These are phyloP conservation scores for Loxodonta africana DNA, from an alignment of 2,113 vertebrate species.

Conservation along the genomic window DNA sequence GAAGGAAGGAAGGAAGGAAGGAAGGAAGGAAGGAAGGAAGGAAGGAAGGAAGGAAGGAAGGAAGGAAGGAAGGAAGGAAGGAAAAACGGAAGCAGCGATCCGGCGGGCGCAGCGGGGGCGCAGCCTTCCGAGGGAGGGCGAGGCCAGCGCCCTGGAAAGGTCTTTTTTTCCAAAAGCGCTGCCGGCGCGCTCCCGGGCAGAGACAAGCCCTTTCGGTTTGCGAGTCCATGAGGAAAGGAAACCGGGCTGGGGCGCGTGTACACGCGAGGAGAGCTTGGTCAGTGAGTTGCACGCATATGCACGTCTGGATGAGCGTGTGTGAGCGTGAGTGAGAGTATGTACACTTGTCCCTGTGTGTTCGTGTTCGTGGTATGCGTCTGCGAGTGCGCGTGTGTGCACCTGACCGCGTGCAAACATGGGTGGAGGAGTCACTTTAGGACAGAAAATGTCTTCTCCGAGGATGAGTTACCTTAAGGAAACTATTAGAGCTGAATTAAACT, in stretches of 20 bases:
- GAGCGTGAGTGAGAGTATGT: too few relatives aligned
- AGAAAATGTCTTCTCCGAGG: slow-evolving; percentile 24
- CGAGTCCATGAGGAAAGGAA: not conserved
- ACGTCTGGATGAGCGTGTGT: not conserved
- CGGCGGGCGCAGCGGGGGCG: fast-evolving
- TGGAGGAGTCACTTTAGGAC: not conserved
- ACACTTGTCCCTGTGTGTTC: not conserved
- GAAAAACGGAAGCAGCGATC: not conserved
- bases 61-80: not conserved
- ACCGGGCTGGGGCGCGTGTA: not conserved
- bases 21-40: too few relatives aligned
- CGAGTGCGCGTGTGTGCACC: not conserved
- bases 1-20: too few relatives aligned
- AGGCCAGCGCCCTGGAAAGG: not conserved
- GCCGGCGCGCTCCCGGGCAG: not conserved
- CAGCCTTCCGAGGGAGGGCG: not conserved
- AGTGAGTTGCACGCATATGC: not conserved
- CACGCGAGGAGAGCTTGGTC: not conserved
- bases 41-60: too few relatives aligned
- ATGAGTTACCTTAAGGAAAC: not conserved
- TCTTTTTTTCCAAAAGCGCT: not conserved
- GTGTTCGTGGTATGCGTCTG: not conserved
- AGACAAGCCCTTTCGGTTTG: not conserved
- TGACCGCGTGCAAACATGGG: not conserved
- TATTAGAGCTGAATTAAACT: slow-evolving; percentile 5